These are phyloP conservation scores for Martes martes DNA, from an alignment of 2,113 vertebrate genomes.

Conservation along the genomic window DNA sequence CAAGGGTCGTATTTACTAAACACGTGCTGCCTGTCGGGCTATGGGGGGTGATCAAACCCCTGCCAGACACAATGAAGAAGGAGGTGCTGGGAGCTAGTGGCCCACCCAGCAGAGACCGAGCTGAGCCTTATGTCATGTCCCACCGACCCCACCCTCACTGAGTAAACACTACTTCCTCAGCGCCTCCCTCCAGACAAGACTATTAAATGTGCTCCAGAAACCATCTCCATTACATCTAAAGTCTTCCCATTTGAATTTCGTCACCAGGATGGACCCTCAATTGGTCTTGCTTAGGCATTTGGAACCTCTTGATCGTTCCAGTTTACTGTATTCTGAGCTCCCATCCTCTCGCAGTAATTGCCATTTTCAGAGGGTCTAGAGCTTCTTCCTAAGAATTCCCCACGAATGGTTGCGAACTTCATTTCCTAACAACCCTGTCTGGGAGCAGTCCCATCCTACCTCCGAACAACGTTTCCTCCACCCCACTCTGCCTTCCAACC, in stretches of 20 bases:
- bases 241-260: neutral
- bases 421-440: neutral
- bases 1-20: neutral
- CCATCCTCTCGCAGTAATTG: neutral
- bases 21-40: fast-evolving
- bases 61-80: neutral
- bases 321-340: neutral
- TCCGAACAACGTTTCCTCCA: neutral
- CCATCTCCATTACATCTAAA: neutral
- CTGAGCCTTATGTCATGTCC: fast-evolving
- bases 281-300: neutral
- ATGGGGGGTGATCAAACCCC: neutral
- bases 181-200: neutral
- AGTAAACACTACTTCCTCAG: fast-evolving
- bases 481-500: fast-evolving
- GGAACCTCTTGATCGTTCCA: fast-evolving
- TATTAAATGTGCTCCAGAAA: neutral
- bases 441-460: neutral
- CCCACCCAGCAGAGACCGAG: fast-evolving
- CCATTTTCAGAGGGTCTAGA: fast-evolving
- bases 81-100: neutral
- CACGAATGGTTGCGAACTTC: neutral
- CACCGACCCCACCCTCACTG: fast-evolving
- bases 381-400: neutral
- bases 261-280: fast-evolving